Base-by-base conservation (phyloP, 2,797 vertebrate genomes). In the Alca torda region DNA sequence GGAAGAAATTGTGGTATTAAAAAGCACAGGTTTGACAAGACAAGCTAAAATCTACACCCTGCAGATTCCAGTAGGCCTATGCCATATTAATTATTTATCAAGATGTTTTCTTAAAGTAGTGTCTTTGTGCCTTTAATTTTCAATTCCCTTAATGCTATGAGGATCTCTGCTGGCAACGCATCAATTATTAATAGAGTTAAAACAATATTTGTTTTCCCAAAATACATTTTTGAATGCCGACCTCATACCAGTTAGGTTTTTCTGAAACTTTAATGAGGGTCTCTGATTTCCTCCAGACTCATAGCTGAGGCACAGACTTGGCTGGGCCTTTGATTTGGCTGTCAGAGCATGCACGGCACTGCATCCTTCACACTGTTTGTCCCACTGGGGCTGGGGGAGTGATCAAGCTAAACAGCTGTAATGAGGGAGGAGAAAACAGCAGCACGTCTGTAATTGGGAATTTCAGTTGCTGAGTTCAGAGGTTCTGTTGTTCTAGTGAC, bases 121-220 rank as follows among this genome's bases (percentile, higher is more conserved):
- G 89, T 94, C 96, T 98, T 96, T 94, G 95, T 95, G 96, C 94
- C 96, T 98, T 95, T 98, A 97, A 98, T 98, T 98, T 98, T 98
- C 98, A 98, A 97, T 98, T 98, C 98, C 94, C 97, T 96, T 95
- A 97, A 97, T 96, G 93, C 97, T 73, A 57, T 87, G 85, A 95
- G 84, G 95, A 97, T 97, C 97, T 98, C 97, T 95, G 91, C 96
- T 96, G 96, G 97, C 97, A 98, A 96, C 18, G 3, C 78, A 96
- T 98, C 96, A 97, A 98, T 98, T 98, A 98, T 98, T 98, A 97
- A 98, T 95, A 94, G 70, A 89, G 86, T 97, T 98, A 97, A 98
- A 98, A 97, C 97, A 98, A 95, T 98, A 98, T 98, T 98, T 98
- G 96, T 98, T 98, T 98, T 97, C 90, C 96, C 91, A 94, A 96